phyloP scores from a whole-genome alignment of 2,113 vertebrate genomes.

The Neolamprologus brichardi region DNA sequence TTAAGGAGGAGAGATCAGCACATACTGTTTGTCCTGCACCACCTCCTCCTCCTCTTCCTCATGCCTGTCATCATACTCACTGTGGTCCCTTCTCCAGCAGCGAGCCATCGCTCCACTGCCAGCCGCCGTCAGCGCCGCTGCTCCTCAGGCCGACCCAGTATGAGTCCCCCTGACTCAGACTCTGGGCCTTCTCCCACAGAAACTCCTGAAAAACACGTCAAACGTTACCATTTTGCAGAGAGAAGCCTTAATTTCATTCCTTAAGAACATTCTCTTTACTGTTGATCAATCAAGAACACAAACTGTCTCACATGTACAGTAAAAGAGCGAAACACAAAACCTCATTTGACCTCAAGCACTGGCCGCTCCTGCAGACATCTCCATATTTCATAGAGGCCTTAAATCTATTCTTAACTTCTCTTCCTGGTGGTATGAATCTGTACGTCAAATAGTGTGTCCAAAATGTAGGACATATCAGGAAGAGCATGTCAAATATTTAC shows the following conservation, averaged over 20 bases:
- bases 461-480: neutral
- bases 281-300: neutral
- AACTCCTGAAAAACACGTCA: neutral
- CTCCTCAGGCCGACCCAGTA: constrained; percentile 29
- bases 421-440: neutral
- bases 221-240: neutral
- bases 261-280: neutral
- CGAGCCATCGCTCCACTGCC: constrained; percentile 13
- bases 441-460: neutral
- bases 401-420: constrained; percentile 37
- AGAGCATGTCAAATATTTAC: neutral
- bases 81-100: neutral
- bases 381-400: constrained; percentile 1
- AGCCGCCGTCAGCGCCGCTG: neutral
- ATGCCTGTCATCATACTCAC: neutral
- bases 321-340: neutral
- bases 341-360: neutral
- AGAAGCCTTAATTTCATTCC: neutral
- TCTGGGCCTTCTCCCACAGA: constrained; percentile 10
- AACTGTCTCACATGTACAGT: neutral
- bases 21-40: neutral
- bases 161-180: constrained; percentile 33
- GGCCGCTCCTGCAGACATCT: neutral
- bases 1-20: neutral
- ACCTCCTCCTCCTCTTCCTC: neutral